Percentiles rank a stretch among this genome's conserved stretches.
phyloP scores from a whole-genome alignment of 2,888 invertebrate species.

The Kryphioiulus occultus region DNA sequence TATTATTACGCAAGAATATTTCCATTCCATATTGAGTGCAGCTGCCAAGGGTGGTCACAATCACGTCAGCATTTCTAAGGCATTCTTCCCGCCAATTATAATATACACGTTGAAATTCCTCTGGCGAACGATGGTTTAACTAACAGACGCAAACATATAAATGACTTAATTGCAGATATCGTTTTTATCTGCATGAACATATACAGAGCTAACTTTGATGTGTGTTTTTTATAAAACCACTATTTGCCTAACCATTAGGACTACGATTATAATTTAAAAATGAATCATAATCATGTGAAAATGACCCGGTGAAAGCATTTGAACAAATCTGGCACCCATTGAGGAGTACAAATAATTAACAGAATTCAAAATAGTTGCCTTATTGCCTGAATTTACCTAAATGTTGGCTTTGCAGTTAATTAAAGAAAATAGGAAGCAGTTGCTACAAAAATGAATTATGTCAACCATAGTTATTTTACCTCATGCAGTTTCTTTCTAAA shows the following conservation, averaged over 20 bases:
- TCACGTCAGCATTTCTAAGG: constrained; percentile 70
- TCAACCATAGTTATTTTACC: neutral
- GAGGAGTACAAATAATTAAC: too few species aligned
- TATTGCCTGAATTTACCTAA: too few species aligned
- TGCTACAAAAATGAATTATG: too few species aligned
- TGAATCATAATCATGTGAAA: too few species aligned
- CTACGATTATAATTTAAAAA: too few species aligned
- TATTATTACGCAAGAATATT: constrained; percentile 24
- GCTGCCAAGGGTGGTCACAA: constrained; percentile 75
- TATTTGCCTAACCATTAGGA: too few species aligned
- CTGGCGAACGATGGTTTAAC: neutral
- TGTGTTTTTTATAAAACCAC: too few species aligned
- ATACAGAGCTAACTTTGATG: neutral
- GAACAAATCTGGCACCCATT: too few species aligned
- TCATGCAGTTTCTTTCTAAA: neutral
- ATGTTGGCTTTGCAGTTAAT: too few species aligned
- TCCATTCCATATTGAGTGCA: constrained; percentile 58
- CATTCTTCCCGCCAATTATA: neutral
- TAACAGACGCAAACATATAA: neutral
- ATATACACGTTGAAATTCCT: neutral
- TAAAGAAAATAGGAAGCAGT: too few species aligned
- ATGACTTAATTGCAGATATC: neutral
- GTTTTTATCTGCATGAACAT: neutral
- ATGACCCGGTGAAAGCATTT: too few species aligned
- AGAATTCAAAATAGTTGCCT: too few species aligned